Conservation (phyloP, 2,113 vertebrate genomes). For the Tursiops truncatus region DNA sequence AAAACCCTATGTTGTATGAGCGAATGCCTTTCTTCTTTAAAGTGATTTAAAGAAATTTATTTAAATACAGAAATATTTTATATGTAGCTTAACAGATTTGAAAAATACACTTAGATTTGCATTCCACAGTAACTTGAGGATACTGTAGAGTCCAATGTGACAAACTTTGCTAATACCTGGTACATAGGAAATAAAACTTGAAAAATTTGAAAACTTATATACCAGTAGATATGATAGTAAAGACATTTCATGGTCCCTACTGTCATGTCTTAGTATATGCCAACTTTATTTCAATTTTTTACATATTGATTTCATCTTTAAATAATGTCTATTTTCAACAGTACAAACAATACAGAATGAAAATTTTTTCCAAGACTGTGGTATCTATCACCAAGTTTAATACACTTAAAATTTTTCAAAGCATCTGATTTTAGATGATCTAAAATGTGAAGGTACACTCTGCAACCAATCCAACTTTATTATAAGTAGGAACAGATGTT, state of each 20-base stretch:
- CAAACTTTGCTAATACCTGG: not conserved
- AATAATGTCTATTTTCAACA: conserved; percentile 53
- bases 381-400: conserved; percentile 17
- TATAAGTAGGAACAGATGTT: conserved; percentile 74
- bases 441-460: conserved; percentile 47
- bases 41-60: not conserved
- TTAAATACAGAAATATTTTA: not conserved
- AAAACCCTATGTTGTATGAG: not conserved
- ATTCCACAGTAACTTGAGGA: not conserved
- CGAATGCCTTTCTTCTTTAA: not conserved
- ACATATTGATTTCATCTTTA: conserved; percentile 49
- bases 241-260: not conserved
- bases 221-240: not conserved
- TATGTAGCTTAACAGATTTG: not conserved
- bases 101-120: not conserved
- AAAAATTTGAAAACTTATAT: not conserved
- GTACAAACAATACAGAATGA: conserved; percentile 54
- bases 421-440: conserved; percentile 43
- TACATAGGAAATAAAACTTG: not conserved
- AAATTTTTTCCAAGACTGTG: not conserved
- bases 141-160: not conserved
- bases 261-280: not conserved
- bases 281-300: conserved; percentile 69
- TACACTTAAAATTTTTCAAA: conserved; percentile 37
- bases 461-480: conserved; percentile 53